A percentile compares a stretch with the other conserved stretches of the same genome.
Conservation (phyloP, 2,797 vertebrate genomes). For the Channa striata region DNA sequence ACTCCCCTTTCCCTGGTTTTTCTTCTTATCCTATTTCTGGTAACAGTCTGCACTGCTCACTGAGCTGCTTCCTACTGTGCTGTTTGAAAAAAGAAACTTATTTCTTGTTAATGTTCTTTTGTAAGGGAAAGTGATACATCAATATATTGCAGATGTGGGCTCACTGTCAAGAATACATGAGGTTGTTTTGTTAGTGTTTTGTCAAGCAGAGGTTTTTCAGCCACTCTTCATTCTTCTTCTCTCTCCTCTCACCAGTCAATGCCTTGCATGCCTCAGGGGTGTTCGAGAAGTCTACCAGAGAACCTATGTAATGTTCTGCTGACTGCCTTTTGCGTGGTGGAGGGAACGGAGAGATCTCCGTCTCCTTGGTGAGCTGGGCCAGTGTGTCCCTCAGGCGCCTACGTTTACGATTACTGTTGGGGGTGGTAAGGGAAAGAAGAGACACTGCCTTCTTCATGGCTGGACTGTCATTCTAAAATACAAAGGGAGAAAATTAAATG, state of each 20-base stretch:
- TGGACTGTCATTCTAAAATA: slow-evolving; percentile 88
- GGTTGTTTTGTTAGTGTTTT: neutral
- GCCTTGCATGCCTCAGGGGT: slow-evolving; percentile 91
- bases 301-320: slow-evolving; percentile 94
- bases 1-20: slow-evolving; percentile 59
- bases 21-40: slow-evolving; percentile 55
- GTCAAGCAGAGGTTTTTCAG: neutral
- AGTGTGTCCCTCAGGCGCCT: slow-evolving; percentile 93
- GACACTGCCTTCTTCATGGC: slow-evolving; percentile 96
- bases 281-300: slow-evolving; percentile 96
- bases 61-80: slow-evolving; percentile 60
- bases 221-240: neutral
- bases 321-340: slow-evolving; percentile 92
- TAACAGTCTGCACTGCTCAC: slow-evolving; percentile 47
- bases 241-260: slow-evolving; percentile 82
- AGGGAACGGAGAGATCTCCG: slow-evolving; percentile 94
- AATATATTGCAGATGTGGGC: neutral
- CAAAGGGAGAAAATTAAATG: neutral
- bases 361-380: slow-evolving; percentile 93
- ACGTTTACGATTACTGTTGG: slow-evolving; percentile 94
- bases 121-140: neutral
- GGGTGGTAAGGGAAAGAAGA: slow-evolving; percentile 92
- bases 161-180: neutral
- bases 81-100: slow-evolving; percentile 52
- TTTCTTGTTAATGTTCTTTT: slow-evolving; percentile 19